phyloP scores from a whole-genome alignment of 2,797 vertebrate species.

The Labeo calbasu region DNA sequence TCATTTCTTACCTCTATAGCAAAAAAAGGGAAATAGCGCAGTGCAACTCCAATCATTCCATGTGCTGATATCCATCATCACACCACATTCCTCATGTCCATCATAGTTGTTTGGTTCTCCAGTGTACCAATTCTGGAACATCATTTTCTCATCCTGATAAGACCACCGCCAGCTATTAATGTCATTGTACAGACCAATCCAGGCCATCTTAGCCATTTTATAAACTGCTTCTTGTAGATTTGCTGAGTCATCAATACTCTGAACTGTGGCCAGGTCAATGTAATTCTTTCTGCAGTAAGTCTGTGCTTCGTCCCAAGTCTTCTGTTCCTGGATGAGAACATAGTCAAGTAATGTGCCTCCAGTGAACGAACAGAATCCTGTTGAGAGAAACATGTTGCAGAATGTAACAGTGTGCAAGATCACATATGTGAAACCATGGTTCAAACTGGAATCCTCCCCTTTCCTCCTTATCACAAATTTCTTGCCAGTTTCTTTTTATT shows the following conservation, averaged over 20 bases:
- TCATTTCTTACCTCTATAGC: constrained; percentile 24
- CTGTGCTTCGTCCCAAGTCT: constrained; percentile 14
- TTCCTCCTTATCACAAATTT: too few relatives aligned
- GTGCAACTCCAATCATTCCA: not conserved
- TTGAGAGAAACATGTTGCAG: not conserved
- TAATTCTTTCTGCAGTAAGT: constrained; percentile 8
- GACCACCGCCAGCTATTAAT: constrained; percentile 25
- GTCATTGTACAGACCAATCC: constrained; percentile 31
- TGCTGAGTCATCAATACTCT: not conserved
- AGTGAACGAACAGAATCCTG: not conserved
- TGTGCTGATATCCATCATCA: not conserved
- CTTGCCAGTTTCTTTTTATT: too few relatives aligned
- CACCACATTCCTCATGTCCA: not conserved
- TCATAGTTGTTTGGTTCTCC: not conserved
- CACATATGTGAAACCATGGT: not conserved
- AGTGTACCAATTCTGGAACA: not conserved
- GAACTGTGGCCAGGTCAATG: constrained; percentile 3
- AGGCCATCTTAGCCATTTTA: not conserved
- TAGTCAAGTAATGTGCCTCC: not conserved
- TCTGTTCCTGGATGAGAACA: not conserved
- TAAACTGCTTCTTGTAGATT: not conserved
- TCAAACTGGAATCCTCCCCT: not conserved
- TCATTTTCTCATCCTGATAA: not conserved
- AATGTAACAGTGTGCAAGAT: not conserved
- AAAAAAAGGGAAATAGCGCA: not conserved